Conservation (phyloP, 2,797 vertebrate genomes). For the Kryptopterus vitreolus region DNA sequence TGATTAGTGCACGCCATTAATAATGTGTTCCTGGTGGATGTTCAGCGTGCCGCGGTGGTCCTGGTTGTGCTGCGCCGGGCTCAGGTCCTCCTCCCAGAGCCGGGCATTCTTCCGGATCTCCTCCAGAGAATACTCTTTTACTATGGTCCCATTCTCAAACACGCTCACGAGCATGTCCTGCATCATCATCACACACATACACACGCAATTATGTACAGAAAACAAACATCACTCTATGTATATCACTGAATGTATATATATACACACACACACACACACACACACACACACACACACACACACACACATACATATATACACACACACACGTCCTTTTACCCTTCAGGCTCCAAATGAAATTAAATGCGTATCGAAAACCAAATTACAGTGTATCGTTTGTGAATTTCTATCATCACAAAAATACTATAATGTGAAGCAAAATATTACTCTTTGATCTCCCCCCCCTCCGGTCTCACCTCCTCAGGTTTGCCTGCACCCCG, state of each 20-base stretch:
- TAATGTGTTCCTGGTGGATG: slow-evolving; percentile 68
- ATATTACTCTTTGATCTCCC: neutral
- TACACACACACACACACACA: too few species aligned
- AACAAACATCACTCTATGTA: too few species aligned
- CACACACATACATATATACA: too few species aligned
- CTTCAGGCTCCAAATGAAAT: too few species aligned
- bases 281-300: too few species aligned
- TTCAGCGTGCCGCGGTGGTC: slow-evolving; percentile 56
- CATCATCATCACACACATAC: neutral
- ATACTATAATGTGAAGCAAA: neutral
- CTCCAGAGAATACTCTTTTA: slow-evolving; percentile 76
- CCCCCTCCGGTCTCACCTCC: slow-evolving; percentile 63
- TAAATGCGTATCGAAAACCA: too few species aligned
- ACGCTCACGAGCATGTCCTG: slow-evolving; percentile 77
- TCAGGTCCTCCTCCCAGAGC: slow-evolving; percentile 65
- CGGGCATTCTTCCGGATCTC: slow-evolving; percentile 76
- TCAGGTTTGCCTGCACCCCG: slow-evolving; percentile 75
- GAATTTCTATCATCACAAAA: too few species aligned
- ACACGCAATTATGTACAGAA: neutral
- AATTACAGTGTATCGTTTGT: too few species aligned
- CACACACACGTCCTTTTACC: too few species aligned
- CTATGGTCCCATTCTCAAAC: slow-evolving; percentile 74
- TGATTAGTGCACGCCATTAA: slow-evolving; percentile 69
- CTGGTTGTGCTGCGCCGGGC: slow-evolving; percentile 62
- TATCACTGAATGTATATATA: too few species aligned